Base-by-base conservation (phyloP, 2,888 invertebrate genomes). In the Osmoderma eremita region DNA sequence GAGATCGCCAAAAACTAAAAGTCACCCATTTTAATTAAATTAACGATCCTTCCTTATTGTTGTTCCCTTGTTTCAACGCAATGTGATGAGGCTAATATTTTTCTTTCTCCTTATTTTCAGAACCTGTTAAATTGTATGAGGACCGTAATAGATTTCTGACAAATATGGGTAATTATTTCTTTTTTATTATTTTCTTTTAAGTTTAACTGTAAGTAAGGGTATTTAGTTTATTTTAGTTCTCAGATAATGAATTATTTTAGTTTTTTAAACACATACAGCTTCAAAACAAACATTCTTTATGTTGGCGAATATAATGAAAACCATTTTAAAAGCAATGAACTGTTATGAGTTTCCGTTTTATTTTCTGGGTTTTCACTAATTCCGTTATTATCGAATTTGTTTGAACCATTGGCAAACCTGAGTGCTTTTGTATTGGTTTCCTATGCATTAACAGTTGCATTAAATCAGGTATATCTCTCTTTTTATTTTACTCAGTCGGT, bases 121-220 rank as follows among this genome's bases (percentile, higher is more conserved):
- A 67, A 67, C 42, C 67, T 63, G 67, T 63, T 67, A 67, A 62
- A 45, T 53, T 67, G 53, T 67, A 63, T 63, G 67, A 67, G 51
- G 67, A 67, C 54, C 67, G 63, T 67, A 63, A 62, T 63, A 67
- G 67, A 38, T 67, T 50, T 63, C 67, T 67, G 63, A 42, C 62
- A 67, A 67, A 62, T 62, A 63, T 63, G 54, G 67, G 67, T 67
- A 67, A 67, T 61, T 45, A 61, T 24, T 45, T 61, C n/a, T n/a
- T 45, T 45, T 58, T 58, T 10, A 22, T 42, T 58, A 17, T 36
- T 53, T 17, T 12, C 18, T 53, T 53, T 51, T 51, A 51, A 53
- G 15, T 17, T 53, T 53, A 53, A 36, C 22, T 18, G 12, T 30
- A 51, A 38, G 3, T 42, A n/a, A 41, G 8, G 13, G 2, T 42